Base-by-base conservation (phyloP, 2,888 invertebrate species). In the Graphium colonna region DNA sequence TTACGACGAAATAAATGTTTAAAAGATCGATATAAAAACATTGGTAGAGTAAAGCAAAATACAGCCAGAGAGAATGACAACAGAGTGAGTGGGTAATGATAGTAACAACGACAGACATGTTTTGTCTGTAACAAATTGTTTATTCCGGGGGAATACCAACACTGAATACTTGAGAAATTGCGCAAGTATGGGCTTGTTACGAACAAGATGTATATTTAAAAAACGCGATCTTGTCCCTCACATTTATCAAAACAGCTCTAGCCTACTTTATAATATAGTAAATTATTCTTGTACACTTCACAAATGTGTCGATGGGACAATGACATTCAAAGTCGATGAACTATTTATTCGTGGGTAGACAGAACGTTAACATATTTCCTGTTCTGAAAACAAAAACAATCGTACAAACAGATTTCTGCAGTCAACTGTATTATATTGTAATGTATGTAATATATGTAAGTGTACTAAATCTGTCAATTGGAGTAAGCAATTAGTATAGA, bases 91-190 rank as follows among this genome's bases (percentile, higher is more conserved):
- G 47, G 58, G 54, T 58, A 52, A 52, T 57, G 60, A 63, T 60
- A 61, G 64, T 64, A 67, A 65, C 61, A 64, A 64, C 55, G 57
- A 57, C 55, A 57, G 57, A 64, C 65, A 64, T 64, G 65, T 67
- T 69, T 68, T 66, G 62, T 67, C 60, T 65, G 59, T 58, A 60
- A 60, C 57, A 65, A 64, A 68, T 67, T 69, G 70, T 69, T 73
- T 71, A 70, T 71, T 67, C 64, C 64, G 56, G 61, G 66, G 64
- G 65, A 74, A 73, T 64, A 63, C 63, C 64, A 62, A 65, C 69
- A 63, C 56, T 68, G 68, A 72, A 69, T 65, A 65, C 69, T 64
- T 63, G 63, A 62, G 51, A 73, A 73, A 70, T 70, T 67, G 67
- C 68, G 60, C 64, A 62, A 63, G 64, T 66, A 61, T 63, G 62